Conservation (phyloP, 2,797 vertebrate genomes). For the Momotus momota region DNA sequence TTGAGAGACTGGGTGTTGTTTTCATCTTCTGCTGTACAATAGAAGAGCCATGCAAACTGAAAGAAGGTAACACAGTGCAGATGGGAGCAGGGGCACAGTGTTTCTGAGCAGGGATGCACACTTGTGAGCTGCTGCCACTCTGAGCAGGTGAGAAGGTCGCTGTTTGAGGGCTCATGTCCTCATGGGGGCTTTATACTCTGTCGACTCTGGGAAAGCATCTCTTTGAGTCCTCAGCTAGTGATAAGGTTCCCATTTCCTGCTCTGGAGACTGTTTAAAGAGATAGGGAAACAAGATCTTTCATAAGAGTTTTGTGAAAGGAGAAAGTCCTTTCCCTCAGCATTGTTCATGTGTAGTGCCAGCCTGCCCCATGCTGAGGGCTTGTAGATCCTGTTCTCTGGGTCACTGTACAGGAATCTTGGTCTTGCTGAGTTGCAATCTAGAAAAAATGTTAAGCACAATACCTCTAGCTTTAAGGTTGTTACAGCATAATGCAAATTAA, state of each 20-base stretch:
- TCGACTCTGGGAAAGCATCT: background rate
- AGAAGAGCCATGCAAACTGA: background rate
- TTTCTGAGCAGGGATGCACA: background rate
- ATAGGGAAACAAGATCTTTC: background rate
- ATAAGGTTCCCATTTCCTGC: background rate
- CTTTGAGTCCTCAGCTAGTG: background rate
- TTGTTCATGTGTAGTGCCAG: rapidly evolving
- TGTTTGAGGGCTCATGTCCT: background rate
- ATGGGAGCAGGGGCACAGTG: background rate
- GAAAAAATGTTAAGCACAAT: background rate
- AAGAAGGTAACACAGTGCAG: background rate
- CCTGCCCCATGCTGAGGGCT: background rate
- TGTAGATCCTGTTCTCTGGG: background rate
- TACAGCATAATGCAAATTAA: background rate
- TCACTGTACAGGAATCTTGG: background rate
- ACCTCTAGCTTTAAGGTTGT: background rate
- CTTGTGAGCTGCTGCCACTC: background rate
- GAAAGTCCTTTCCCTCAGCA: background rate
- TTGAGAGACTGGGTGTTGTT: background rate
- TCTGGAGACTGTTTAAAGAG: background rate
- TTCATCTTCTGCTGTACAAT: background rate
- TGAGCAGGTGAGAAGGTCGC: background rate
- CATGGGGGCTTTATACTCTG: rapidly evolving
- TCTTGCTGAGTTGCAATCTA: background rate
- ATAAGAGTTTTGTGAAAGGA: background rate